These are phyloP conservation scores for Philereme vetulata DNA, from an alignment of 2,888 invertebrate genomes.

Conservation along the genomic window DNA sequence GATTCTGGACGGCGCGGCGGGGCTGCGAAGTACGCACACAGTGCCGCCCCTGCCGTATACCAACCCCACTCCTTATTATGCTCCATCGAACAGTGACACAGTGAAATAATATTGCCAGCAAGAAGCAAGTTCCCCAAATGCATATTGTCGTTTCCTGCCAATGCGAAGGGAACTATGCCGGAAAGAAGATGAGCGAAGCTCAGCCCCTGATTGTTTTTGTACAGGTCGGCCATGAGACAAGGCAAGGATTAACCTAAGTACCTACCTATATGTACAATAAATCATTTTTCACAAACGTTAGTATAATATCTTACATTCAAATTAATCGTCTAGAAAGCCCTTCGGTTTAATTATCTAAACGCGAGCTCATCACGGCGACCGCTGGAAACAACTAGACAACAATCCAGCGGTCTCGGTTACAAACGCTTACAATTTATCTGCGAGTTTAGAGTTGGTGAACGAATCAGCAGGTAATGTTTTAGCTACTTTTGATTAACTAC, in stretches of 20 bases:
- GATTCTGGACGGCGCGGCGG: constrained; percentile 43
- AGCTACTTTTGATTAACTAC: not conserved
- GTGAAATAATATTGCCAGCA: constrained; percentile 62
- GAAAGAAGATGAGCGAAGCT: constrained; percentile 60
- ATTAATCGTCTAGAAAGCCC: constrained; percentile 29
- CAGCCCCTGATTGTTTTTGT: constrained; percentile 48
- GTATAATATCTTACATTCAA: constrained; percentile 10
- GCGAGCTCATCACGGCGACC: constrained; percentile 37
- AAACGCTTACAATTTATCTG: not conserved
- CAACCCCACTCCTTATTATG: constrained; percentile 61
- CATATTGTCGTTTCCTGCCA: constrained; percentile 57
- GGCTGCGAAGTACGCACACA: constrained; percentile 59
- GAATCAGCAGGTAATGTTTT: not conserved
- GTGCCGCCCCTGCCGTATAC: constrained; percentile 62
- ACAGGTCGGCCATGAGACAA: constrained; percentile 68
- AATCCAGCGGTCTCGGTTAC: constrained; percentile 23
- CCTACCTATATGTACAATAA: no score
- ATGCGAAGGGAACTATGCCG: constrained; percentile 63
- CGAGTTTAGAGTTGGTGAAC: constrained; percentile 1
- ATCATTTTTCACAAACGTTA: no score
- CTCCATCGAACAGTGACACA: constrained; percentile 55
- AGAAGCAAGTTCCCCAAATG: constrained; percentile 59
- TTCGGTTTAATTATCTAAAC: constrained; percentile 42
- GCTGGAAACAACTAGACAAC: constrained; percentile 32
- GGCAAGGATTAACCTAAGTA: no score